Percentiles rank a stretch among this genome's conserved stretches.
Evolutionary conservation across 2,797 vertebrate genomes (phyloP).

Genomic region (Acipenser ruthenus): DNA sequence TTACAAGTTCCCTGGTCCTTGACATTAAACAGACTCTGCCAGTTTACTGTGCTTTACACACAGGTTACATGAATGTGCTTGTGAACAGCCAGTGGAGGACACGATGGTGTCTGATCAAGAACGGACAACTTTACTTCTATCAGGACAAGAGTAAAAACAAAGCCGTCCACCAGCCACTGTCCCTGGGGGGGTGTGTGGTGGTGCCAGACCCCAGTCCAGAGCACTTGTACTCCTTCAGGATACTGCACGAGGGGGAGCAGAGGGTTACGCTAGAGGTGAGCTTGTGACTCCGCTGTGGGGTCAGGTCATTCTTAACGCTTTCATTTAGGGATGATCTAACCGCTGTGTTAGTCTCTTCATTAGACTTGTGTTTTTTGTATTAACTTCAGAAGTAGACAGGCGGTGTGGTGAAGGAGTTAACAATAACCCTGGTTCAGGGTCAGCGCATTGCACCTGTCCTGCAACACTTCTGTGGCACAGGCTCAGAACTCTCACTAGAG

Average conservation of each 20-base stretch:
- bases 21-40: too few relatives aligned
- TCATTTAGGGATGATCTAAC: too few relatives aligned
- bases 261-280: constrained; percentile 81
- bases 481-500: too few relatives aligned
- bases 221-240: constrained; percentile 89
- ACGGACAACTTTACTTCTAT: constrained; percentile 87
- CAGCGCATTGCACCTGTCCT: too few relatives aligned
- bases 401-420: too few relatives aligned
- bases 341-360: too few relatives aligned
- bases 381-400: too few relatives aligned
- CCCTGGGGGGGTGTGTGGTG: constrained; percentile 75
- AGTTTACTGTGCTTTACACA: neutral
- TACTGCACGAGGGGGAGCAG: constrained; percentile 78
- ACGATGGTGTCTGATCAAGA: constrained; percentile 86
- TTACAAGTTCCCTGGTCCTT: too few relatives aligned
- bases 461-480: too few relatives aligned
- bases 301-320: too few relatives aligned
- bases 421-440: too few relatives aligned
- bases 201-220: constrained; percentile 81
- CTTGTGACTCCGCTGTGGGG: neutral
- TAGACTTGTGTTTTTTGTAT: too few relatives aligned
- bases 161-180: constrained; percentile 76
- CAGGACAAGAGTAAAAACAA: constrained; percentile 87
- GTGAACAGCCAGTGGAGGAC: constrained; percentile 91
- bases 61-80: constrained; percentile 89